Percentiles rank a stretch among this genome's conserved stretches.
phyloP scores from a whole-genome alignment of 2,888 invertebrate genomes.

The Podabrus alpinus region DNA sequence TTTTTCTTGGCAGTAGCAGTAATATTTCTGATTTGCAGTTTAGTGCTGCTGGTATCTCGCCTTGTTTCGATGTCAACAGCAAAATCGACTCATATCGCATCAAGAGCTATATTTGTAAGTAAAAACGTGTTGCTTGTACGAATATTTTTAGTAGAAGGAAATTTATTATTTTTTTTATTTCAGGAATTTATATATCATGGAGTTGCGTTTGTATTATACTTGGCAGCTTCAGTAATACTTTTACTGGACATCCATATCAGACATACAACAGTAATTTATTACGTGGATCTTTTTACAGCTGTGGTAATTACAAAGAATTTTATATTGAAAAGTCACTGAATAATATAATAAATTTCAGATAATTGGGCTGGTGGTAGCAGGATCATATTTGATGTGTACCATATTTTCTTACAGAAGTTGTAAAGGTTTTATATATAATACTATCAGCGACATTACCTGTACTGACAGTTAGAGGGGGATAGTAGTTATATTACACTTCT shows the following conservation, averaged over 20 bases:
- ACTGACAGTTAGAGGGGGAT: too few relatives aligned
- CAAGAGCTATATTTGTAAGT: slow-evolving; percentile 81
- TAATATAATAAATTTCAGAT: slow-evolving; percentile 62
- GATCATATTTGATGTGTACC: slow-evolving; percentile 75
- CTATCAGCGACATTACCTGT: too few relatives aligned
- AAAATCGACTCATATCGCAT: slow-evolving; percentile 81
- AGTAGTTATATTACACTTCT: too few relatives aligned
- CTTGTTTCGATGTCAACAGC: slow-evolving; percentile 77
- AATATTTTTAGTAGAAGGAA: too few relatives aligned
- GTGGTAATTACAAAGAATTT: slow-evolving; percentile 62
- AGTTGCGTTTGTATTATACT: slow-evolving; percentile 71
- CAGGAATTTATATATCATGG: slow-evolving; percentile 85
- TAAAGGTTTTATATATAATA: slow-evolving; percentile 71
- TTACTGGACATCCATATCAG: slow-evolving; percentile 68
- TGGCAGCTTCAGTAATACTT: slow-evolving; percentile 72
- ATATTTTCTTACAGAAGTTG: slow-evolving; percentile 78
- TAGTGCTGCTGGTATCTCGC: slow-evolving; percentile 73
- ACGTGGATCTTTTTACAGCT: slow-evolving; percentile 73
- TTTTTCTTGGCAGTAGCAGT: slow-evolving; percentile 77
- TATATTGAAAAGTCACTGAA: neutral
- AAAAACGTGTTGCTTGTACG: slow-evolving; percentile 14
- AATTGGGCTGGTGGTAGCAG: slow-evolving; percentile 74
- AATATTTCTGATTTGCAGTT: slow-evolving; percentile 79
- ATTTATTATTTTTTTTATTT: slow-evolving; percentile 44
- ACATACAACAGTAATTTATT: slow-evolving; percentile 55